These are phyloP conservation scores for Panthera leo DNA, from an alignment of 2,113 vertebrate species.

Conservation along the genomic window DNA sequence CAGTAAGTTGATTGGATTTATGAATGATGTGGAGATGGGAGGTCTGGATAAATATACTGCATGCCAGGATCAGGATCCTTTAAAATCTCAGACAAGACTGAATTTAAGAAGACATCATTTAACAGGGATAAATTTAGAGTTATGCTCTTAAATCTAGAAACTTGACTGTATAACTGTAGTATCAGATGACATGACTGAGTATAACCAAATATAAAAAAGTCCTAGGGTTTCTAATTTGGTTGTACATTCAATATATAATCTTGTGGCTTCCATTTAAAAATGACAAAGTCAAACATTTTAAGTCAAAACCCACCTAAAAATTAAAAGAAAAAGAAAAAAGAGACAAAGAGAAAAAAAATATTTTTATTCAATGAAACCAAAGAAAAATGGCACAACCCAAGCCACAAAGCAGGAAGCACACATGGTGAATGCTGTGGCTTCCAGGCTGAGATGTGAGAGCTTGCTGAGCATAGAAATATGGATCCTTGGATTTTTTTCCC, in stretches of 20 bases:
- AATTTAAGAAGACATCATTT: slow-evolving; percentile 68
- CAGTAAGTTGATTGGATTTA: slow-evolving; percentile 33
- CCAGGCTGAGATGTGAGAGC: not conserved
- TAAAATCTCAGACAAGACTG: slow-evolving; percentile 45
- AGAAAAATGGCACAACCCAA: not conserved
- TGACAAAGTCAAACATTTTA: slow-evolving; percentile 65
- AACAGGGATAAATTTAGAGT: slow-evolving; percentile 68
- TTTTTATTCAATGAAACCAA: slow-evolving; percentile 51
- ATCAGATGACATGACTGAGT: slow-evolving; percentile 66
- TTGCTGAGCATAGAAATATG: not conserved
- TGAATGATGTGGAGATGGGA: slow-evolving; percentile 52
- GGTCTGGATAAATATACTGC: not conserved
- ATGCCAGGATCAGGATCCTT: slow-evolving; percentile 10
- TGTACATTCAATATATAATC: slow-evolving; percentile 69
- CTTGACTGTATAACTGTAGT: slow-evolving; percentile 66
- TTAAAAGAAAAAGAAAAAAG: not conserved
- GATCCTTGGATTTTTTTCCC: not conserved
- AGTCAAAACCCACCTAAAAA: slow-evolving; percentile 60
- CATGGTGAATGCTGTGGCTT: not conserved
- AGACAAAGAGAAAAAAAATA: not conserved
- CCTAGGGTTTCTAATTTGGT: slow-evolving; percentile 67
- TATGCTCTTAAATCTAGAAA: slow-evolving; percentile 66
- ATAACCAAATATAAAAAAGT: slow-evolving; percentile 57
- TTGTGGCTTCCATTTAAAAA: slow-evolving; percentile 74
- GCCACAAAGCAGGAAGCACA: not conserved